phyloP scores from a whole-genome alignment of 1,140 invertebrate genomes.

The Capitella teleta region DNA sequence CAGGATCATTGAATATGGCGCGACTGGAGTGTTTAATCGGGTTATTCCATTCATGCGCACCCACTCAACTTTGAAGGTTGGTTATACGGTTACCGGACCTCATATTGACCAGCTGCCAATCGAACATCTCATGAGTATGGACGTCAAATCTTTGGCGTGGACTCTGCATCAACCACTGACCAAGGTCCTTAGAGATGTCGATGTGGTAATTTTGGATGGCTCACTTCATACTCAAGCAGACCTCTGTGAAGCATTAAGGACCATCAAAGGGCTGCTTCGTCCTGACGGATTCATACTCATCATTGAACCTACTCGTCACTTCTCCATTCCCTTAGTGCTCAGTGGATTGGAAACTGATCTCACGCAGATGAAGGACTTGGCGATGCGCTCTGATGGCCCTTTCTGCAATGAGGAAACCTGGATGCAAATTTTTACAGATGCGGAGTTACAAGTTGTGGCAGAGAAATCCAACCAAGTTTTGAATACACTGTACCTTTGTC shows the following conservation, averaged over 20 bases:
- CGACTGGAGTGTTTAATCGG: slow-evolving; percentile 20
- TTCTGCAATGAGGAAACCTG: slow-evolving; percentile 33
- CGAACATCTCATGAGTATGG: slow-evolving; percentile 25
- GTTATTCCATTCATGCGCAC: slow-evolving; percentile 27
- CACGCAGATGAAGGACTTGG: slow-evolving; percentile 4
- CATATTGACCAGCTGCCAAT: slow-evolving; percentile 25
- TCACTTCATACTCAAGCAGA: slow-evolving; percentile 35
- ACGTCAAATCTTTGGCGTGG: no score
- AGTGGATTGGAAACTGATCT: neutral
- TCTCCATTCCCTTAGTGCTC: slow-evolving; percentile 25
- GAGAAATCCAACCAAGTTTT: slow-evolving; percentile 30
- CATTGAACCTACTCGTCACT: slow-evolving; percentile 55
- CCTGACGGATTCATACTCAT: slow-evolving; percentile 64
- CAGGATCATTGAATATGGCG: slow-evolving; percentile 61
- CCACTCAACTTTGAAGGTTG: slow-evolving; percentile 38
- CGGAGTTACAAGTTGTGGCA: slow-evolving; percentile 39
- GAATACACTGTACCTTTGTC: slow-evolving; percentile 28
- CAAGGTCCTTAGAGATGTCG: slow-evolving; percentile 17
- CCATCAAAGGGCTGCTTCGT: slow-evolving; percentile 51
- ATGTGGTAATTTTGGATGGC: slow-evolving; percentile 36
- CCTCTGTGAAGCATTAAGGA: slow-evolving; percentile 28
- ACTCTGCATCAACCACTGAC: slow-evolving; percentile 21
- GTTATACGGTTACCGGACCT: slow-evolving; percentile 36
- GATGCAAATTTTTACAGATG: slow-evolving; percentile 37
- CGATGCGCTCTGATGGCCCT: slow-evolving; percentile 20